Percentiles rank a stretch among this genome's conserved stretches.
phyloP scores from a whole-genome alignment of 2,888 invertebrate species.

The Mythimna pallens region DNA sequence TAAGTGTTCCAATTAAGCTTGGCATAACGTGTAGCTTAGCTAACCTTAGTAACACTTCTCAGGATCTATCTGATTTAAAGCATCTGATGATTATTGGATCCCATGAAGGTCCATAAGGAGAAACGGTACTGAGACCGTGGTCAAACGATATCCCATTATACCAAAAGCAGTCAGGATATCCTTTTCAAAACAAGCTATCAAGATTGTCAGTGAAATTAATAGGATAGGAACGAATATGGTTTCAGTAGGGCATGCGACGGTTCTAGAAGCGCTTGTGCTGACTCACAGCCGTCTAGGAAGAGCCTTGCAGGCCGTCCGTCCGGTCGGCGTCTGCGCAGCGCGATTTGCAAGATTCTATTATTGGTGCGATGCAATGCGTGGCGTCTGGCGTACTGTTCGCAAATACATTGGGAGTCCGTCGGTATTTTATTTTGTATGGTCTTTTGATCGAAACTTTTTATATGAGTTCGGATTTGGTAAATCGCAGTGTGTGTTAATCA shows the following conservation, averaged over 20 bases:
- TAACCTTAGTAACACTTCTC: not conserved
- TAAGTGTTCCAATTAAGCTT: conserved; percentile 8
- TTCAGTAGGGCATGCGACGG: conserved; percentile 46
- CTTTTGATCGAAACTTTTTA: not conserved
- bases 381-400: conserved; percentile 54
- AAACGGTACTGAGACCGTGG: conserved; percentile 8
- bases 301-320: conserved; percentile 70
- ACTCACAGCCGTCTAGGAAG: conserved; percentile 65
- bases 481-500: conserved; percentile 2
- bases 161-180: conserved; percentile 39
- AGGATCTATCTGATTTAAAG: conserved; percentile 4
- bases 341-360: conserved; percentile 65
- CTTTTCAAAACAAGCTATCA: conserved; percentile 43
- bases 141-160: conserved; percentile 30
- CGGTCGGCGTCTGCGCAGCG: conserved; percentile 63
- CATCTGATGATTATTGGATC: conserved; percentile 7
- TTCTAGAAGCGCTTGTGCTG: conserved; percentile 60
- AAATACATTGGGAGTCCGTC: conserved; percentile 32
- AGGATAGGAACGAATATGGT: conserved; percentile 46
- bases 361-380: conserved; percentile 60
- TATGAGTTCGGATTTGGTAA: conserved; percentile 9
- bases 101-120: conserved; percentile 6
- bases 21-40: not conserved
- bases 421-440: not conserved
- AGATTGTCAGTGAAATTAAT: conserved; percentile 37